Conservation (phyloP, 64 coral and sea anemone species). For the Montipora capricornis region DNA sequence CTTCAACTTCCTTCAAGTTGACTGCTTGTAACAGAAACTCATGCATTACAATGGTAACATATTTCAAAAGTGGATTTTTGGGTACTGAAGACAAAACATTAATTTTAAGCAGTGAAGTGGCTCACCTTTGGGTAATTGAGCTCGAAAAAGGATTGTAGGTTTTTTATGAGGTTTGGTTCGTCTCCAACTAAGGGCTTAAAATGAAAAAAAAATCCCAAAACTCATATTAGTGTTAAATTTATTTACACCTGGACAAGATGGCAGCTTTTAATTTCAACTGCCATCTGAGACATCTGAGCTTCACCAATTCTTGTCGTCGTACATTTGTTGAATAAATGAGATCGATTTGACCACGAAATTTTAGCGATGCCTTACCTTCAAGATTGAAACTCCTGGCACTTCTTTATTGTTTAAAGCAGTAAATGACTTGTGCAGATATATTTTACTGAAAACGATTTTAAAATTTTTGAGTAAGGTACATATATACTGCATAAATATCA, state of each 20-base stretch:
- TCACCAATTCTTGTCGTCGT: no score
- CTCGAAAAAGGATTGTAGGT: slow-evolving; percentile 88
- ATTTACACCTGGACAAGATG: no score
- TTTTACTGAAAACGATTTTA: slow-evolving; percentile 65
- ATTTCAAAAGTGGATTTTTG: not conserved
- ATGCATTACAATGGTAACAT: not conserved
- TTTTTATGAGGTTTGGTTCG: slow-evolving; percentile 84
- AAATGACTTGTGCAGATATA: slow-evolving; percentile 79
- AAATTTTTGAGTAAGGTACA: not conserved
- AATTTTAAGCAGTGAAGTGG: not conserved
- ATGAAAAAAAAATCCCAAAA: not conserved
- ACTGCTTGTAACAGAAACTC: not conserved
- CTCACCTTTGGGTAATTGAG: slow-evolving; percentile 84
- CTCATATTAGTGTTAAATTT: no score
- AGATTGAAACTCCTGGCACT: slow-evolving; percentile 87
- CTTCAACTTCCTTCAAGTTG: not conserved
- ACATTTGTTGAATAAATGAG: no score
- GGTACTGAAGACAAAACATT: not conserved
- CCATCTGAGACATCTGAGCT: no score
- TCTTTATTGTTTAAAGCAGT: slow-evolving; percentile 83
- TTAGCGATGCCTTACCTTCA: slow-evolving; percentile 71
- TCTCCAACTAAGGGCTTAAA: slow-evolving; percentile 84
- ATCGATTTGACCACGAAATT: not conserved
- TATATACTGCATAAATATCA: not conserved
- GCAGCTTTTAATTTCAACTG: no score